Percentiles rank a stretch among this genome's conserved stretches.
Evolutionary conservation across 2,113 vertebrate species (phyloP).

Genomic region (Narcine bancroftii): DNA sequence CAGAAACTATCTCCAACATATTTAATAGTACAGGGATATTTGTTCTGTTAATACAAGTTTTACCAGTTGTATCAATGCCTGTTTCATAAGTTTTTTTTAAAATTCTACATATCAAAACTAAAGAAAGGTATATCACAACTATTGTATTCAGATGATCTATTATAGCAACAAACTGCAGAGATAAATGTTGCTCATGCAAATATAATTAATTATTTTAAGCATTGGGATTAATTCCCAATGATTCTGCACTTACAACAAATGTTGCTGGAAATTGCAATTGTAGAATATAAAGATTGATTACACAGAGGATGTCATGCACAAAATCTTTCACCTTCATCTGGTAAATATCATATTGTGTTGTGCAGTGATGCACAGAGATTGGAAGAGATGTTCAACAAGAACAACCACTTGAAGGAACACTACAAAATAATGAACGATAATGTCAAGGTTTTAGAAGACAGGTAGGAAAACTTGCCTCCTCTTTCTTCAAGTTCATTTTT

Average conservation of each 20-base stretch:
- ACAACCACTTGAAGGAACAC: slow-evolving; percentile 86
- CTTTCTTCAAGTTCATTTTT: background rate
- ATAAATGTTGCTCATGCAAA: background rate
- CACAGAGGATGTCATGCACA: background rate
- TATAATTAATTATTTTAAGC: background rate
- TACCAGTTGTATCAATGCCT: no score
- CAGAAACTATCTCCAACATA: no score
- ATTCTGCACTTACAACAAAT: background rate
- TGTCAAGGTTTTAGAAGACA: slow-evolving; percentile 83
- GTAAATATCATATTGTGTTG: slow-evolving; percentile 8
- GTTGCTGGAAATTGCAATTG: background rate
- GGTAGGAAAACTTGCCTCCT: slow-evolving; percentile 52
- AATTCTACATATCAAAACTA: no score
- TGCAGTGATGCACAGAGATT: slow-evolving; percentile 77
- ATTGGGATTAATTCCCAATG: background rate
- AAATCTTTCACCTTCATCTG: background rate
- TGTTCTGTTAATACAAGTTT: no score
- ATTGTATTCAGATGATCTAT: background rate
- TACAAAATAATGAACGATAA: slow-evolving; percentile 83
- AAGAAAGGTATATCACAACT: background rate
- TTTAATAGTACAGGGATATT: no score
- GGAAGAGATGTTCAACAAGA: slow-evolving; percentile 84
- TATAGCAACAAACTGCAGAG: background rate
- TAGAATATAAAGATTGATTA: background rate
- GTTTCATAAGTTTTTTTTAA: no score